Base-by-base conservation (phyloP, 2,888 invertebrate genomes). In the Ennomos quercinarius region DNA sequence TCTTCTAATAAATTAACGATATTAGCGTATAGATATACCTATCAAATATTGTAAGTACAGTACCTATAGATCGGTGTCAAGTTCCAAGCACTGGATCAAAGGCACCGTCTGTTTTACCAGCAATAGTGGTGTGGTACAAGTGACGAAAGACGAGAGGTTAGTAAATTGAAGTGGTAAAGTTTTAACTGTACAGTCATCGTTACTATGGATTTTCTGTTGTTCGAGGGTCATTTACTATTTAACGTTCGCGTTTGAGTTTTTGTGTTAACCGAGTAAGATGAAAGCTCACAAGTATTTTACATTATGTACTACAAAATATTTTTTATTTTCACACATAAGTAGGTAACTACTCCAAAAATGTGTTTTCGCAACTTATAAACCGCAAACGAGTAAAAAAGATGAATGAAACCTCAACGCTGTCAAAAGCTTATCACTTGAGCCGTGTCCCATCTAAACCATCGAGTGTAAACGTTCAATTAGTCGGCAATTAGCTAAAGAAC, bases 401-500 rank as follows among this genome's bases (percentile, higher is more conserved):
- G 0, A 27, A 34, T n/a, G 2, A 10, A 37, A 40, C 11, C 9
- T 37, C 17, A 1, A 2, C 12, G 35, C 12, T 1, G 9, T 42
- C 12, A 9, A 27, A 27, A 13, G 56, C 59, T 58, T 50, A 10
- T 68, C 36, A 64, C 66, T 80, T 76, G 44, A 0, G 60, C 78
- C 76, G 64, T 35, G 50, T 42, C 9, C 44, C 55, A 61, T 60
- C 57, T 67, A 68, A 70, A 72, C 70, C 76, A 78, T 73, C 70
- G 74, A 79, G 78, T 83, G 84, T 84, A 80, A 86, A 84, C 83
- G 86, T 86, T 85, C 83, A 89, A 87, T 89, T 89, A 81, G 83
- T 79, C 74, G 74, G 83, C 85, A 89, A 89, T 89, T 87, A 89
- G 78, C 80, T 67, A 80, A 81, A 80, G 73, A 83, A 78, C 77